phyloP scores from a whole-genome alignment of 2,113 vertebrate genomes.

The Columba janthina region DNA sequence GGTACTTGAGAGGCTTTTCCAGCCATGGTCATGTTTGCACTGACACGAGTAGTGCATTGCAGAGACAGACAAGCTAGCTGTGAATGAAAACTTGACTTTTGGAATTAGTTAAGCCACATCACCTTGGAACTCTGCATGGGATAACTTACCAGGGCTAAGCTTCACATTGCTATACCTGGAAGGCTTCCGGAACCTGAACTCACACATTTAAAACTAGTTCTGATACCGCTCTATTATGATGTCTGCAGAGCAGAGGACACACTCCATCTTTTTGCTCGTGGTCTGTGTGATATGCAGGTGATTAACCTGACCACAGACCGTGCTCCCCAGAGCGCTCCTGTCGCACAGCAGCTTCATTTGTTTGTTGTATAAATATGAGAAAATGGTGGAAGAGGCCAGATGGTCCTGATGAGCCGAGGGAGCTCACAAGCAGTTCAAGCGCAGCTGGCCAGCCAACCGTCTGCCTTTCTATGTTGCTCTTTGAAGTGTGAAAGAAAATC shows the following conservation, averaged over 20 bases:
- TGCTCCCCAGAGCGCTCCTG: background rate
- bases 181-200: background rate
- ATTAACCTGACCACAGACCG: background rate
- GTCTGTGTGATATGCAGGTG: background rate
- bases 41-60: background rate
- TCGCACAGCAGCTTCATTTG: background rate
- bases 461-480: background rate
- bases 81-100: background rate
- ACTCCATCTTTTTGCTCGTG: background rate
- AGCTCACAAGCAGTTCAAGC: background rate
- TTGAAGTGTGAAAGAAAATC: background rate
- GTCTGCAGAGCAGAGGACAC: background rate
- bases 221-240: background rate
- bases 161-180: background rate
- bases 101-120: background rate
- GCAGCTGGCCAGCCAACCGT: background rate
- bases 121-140: background rate
- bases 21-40: background rate
- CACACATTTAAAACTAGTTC: background rate
- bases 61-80: background rate
- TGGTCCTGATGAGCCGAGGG: background rate
- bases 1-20: background rate
- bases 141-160: background rate
- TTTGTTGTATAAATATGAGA: background rate
- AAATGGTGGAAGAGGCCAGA: background rate